Evolutionary conservation across 1,140 invertebrate genomes (phyloP).

Genomic region (Palaemon carinicauda): DNA sequence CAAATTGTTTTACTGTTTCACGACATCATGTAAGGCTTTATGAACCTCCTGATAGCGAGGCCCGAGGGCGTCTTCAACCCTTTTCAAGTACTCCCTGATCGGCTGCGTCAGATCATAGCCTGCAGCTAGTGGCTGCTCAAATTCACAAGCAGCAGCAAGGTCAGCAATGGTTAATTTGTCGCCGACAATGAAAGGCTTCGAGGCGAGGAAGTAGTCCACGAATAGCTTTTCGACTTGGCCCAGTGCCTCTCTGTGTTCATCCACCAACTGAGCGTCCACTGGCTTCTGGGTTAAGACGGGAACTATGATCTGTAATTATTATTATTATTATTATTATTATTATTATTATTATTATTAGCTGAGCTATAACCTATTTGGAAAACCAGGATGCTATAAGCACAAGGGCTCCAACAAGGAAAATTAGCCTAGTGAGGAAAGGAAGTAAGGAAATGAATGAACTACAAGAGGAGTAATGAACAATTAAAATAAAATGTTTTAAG

Average conservation of each 20-base stretch:
- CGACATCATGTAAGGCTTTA: neutral
- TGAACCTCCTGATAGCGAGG: slow-evolving; percentile 5
- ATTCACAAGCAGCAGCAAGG: slow-evolving; percentile 22
- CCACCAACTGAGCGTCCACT: neutral
- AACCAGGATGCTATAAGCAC: too few relatives aligned
- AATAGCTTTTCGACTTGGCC: slow-evolving; percentile 10
- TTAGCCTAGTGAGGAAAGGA: too few relatives aligned
- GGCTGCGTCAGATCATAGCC: slow-evolving; percentile 2
- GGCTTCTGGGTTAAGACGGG: neutral
- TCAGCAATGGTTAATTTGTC: slow-evolving; percentile 13
- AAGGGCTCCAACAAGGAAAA: too few relatives aligned
- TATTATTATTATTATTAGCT: too few relatives aligned
- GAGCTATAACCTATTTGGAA: too few relatives aligned
- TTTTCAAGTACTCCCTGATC: neutral
- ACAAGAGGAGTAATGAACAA: too few relatives aligned
- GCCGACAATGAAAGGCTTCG: slow-evolving; percentile 20
- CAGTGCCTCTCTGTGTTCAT: slow-evolving; percentile 15
- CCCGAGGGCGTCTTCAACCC: neutral
- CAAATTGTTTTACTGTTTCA: neutral
- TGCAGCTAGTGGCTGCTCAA: slow-evolving; percentile 17
- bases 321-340: too few relatives aligned
- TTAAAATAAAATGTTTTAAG: too few relatives aligned
- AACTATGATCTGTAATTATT: neutral
- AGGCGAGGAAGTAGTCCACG: slow-evolving; percentile 11
- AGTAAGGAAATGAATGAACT: too few relatives aligned